Percentiles rank a stretch among this genome's conserved stretches.
phyloP scores from a whole-genome alignment of 1,140 invertebrate species.

The Parapsyche elsis region DNA sequence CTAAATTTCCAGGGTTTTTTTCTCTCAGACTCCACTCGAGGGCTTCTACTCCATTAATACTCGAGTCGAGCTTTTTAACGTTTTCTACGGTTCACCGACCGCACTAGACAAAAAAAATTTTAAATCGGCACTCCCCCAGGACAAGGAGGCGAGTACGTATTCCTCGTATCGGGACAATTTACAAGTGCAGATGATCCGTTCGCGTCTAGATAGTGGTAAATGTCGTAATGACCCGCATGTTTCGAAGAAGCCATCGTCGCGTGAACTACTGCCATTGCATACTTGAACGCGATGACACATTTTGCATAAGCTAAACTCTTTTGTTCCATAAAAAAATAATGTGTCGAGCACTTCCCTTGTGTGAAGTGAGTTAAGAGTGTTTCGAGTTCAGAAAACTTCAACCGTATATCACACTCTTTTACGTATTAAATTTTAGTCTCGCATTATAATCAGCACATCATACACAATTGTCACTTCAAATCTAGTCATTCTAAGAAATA shows the following conservation, averaged over 20 bases:
- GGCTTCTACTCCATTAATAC: slow-evolving; percentile 22
- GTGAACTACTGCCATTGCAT: background rate
- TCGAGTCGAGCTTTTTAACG: slow-evolving; percentile 2
- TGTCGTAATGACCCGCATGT: slow-evolving; percentile 40
- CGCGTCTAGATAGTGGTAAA: background rate
- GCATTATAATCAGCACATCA: background rate
- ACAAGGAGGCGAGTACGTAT: background rate
- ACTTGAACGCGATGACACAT: slow-evolving; percentile 12
- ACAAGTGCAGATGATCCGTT: background rate
- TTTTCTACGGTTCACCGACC: background rate
- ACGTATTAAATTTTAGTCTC: background rate
- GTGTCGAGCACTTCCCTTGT: background rate
- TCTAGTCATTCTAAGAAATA: no score
- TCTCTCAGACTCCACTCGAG: background rate
- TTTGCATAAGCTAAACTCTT: slow-evolving; percentile 23
- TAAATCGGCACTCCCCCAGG: background rate
- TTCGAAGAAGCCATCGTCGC: slow-evolving; percentile 8
- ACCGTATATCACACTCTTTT: no score
- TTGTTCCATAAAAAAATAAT: slow-evolving; percentile 12
- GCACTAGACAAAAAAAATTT: background rate
- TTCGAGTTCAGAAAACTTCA: no score
- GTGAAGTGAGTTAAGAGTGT: no score
- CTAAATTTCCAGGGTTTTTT: background rate
- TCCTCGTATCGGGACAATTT: background rate
- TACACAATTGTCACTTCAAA: no score